phyloP scores from a whole-genome alignment of 2,888 invertebrate species.

The Xestoiulus laeticollis region DNA sequence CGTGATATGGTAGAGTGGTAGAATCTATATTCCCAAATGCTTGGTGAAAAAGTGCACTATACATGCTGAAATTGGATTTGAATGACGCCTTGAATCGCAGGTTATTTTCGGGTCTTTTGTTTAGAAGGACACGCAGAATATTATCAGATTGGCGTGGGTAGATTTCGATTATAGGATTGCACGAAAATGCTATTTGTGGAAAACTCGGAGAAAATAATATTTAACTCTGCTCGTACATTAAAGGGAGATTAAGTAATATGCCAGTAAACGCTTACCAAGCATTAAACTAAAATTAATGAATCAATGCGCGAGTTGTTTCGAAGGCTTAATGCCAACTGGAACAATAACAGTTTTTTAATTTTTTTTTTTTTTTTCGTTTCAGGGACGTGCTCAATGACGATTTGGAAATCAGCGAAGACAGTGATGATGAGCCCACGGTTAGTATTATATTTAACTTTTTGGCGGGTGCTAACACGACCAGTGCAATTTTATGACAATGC shows the following conservation, averaged over 20 bases:
- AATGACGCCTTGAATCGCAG: neutral
- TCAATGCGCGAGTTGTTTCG: neutral
- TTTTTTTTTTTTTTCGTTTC: conserved; percentile 13
- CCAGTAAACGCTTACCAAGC: neutral
- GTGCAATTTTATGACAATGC: neutral
- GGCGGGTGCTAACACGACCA: neutral
- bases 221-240: neutral
- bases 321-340: neutral
- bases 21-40: neutral
- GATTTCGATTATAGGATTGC: neutral
- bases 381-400: conserved; percentile 53
- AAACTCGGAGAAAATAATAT: too few relatives aligned
- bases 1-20: too few relatives aligned
- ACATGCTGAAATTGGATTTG: neutral
- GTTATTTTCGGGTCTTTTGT: neutral
- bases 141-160: neutral
- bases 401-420: conserved; percentile 55
- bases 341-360: neutral
- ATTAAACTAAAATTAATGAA: neutral
- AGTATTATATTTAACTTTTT: conserved; percentile 46
- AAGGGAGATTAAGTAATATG: neutral
- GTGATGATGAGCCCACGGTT: conserved; percentile 55
- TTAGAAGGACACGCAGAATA: too few relatives aligned
- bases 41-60: neutral
- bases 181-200: neutral